Percentiles rank a stretch among this genome's conserved stretches.
Evolutionary conservation across 2,888 invertebrate species (phyloP).

Genomic region (Parnassius glacialis): DNA sequence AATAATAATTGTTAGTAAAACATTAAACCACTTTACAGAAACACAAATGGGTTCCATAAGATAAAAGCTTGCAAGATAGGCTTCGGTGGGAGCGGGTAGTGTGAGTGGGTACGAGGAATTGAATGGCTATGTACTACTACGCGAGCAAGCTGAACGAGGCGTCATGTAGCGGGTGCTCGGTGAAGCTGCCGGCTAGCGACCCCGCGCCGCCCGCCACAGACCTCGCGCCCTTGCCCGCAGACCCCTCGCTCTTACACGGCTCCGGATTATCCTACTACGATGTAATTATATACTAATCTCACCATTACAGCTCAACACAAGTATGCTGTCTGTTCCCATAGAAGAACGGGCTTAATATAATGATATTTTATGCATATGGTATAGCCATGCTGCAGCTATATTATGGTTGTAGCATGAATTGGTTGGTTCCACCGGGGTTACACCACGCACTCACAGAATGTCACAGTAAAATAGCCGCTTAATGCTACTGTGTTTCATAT

Average conservation of each 20-base stretch:
- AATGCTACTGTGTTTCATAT: too few relatives aligned
- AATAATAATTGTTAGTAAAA: too few relatives aligned
- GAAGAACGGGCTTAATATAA: too few relatives aligned
- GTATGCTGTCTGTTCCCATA: too few relatives aligned
- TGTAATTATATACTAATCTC: conserved; percentile 41
- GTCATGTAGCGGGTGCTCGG: conserved; percentile 80
- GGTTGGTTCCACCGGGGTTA: too few relatives aligned
- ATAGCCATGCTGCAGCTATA: too few relatives aligned
- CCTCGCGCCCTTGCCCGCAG: conserved; percentile 60
- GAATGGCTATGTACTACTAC: conserved; percentile 86
- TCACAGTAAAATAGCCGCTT: too few relatives aligned
- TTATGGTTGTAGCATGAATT: too few relatives aligned
- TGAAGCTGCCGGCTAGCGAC: conserved; percentile 66
- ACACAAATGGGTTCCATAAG: conserved; percentile 50
- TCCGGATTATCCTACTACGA: conserved; percentile 71
- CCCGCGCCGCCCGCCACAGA: conserved; percentile 59
- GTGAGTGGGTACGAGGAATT: conserved; percentile 54
- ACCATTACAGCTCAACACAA: background rate
- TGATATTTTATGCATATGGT: too few relatives aligned
- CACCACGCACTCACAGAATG: too few relatives aligned
- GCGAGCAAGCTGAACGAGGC: conserved; percentile 85
- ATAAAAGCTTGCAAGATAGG: conserved; percentile 38
- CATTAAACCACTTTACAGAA: conserved; percentile 38
- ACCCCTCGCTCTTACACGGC: conserved; percentile 59
- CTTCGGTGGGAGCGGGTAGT: conserved; percentile 44